phyloP scores from a whole-genome alignment of 2,888 invertebrate species.

The Neoaliturus tenellus region DNA sequence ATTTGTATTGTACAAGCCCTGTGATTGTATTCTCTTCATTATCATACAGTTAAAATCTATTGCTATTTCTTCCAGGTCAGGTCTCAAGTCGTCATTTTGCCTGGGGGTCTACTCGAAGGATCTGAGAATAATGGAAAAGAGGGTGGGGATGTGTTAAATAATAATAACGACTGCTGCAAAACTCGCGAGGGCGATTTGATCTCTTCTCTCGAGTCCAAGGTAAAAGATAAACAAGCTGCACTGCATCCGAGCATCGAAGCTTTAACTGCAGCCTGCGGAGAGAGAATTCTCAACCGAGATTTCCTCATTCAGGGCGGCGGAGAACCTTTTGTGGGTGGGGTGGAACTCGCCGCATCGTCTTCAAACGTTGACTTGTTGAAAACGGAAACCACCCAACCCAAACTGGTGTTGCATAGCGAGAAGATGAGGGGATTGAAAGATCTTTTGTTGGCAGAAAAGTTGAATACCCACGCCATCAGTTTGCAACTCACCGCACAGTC shows the following conservation, averaged over 20 bases:
- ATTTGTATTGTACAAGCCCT: no score
- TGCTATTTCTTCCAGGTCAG: constrained; percentile 69
- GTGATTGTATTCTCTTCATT: no score
- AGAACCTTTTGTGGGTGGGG: constrained; percentile 79
- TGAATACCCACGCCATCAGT: constrained; percentile 96
- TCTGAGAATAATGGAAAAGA: constrained; percentile 60
- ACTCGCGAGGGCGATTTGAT: constrained; percentile 73
- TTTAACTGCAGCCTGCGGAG: constrained; percentile 86
- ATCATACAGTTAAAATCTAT: no score
- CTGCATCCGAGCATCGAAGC: constrained; percentile 81
- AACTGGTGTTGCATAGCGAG: constrained; percentile 88
- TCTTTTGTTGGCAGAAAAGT: constrained; percentile 88
- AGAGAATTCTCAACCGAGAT: constrained; percentile 87
- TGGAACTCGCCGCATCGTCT: constrained; percentile 68
- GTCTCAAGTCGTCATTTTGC: constrained; percentile 63
- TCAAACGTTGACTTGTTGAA: constrained; percentile 57
- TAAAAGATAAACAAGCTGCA: constrained; percentile 68
- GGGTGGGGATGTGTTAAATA: constrained; percentile 70
- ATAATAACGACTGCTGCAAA: constrained; percentile 73
- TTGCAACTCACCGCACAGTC: constrained; percentile 97
- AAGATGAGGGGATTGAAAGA: constrained; percentile 97
- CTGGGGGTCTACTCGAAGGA: constrained; percentile 56
- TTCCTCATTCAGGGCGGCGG: constrained; percentile 85
- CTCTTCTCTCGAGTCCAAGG: constrained; percentile 75
- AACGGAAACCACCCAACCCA: constrained; percentile 73